Base-by-base conservation (phyloP, 2,113 vertebrate genomes). In the Donacobius atricapilla region DNA sequence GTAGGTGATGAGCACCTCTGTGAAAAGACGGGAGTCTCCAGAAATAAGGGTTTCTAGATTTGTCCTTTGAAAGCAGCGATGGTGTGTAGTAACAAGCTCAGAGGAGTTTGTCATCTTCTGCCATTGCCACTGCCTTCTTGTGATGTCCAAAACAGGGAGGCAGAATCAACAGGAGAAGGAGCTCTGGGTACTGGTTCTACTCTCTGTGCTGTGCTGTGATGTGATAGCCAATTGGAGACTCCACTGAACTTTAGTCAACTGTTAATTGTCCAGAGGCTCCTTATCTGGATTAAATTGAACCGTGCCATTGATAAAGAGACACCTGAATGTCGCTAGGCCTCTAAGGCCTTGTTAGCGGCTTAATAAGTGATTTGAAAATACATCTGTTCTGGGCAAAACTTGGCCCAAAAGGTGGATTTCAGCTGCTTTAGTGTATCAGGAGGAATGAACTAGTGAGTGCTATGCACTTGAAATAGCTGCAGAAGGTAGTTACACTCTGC, bases 341-440 rank as follows among this genome's bases (percentile, higher is more conserved):
- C 94, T 19, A 51, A 97, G 91, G 89, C 77, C 80, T 94, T 95
- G 89, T 93, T 96, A 96, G 65, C 5, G 0, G 64, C 80, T 90
- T 95, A 95, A 89, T 92, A 92, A 95, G 86, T 68, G 89, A 94
- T 95, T 90, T 94, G 83, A 33, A 96, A 94, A 93, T 94, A 93
- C 72, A 89, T 94, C 89, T 96, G 93, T 94, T 96, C 94, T 75
- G 94, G 83, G 86, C 80, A 89, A 47, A 94, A 70, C 76, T 71
- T 89, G 86, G 77, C 91, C 91, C 72, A 2, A 94, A 94, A 97
- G 86, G 94, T 94, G 47, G 87, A 92, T 94, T 96, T 94, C 60
- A 66, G 58, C 92, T 81, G 91, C 94, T 87, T 40, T 66, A 77
- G 72, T 17, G 47, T 71, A 51, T 78, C 76, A 22, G 48, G 94